These are phyloP conservation scores for Drosophila biarmipes DNA, from an alignment of 1,140 invertebrate genomes.

Conservation along the genomic window DNA sequence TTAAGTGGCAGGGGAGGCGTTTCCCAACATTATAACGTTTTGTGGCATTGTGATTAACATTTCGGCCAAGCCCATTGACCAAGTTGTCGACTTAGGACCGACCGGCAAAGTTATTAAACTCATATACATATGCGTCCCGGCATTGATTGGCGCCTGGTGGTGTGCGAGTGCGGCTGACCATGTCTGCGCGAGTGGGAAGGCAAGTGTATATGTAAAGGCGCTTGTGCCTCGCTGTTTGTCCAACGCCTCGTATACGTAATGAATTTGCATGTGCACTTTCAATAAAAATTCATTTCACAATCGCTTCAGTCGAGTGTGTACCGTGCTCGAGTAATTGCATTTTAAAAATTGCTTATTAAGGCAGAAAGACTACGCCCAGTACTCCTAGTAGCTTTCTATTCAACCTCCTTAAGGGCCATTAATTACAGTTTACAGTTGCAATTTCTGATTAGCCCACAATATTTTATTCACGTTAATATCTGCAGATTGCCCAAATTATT, in stretches of 20 bases:
- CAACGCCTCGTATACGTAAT: constrained; percentile 75
- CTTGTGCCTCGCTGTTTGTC: constrained; percentile 51
- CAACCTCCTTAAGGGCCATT: constrained; percentile 65
- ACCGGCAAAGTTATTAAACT: constrained; percentile 76
- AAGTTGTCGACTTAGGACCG: constrained; percentile 48
- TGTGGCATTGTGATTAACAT: constrained; percentile 82
- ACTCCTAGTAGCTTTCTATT: constrained; percentile 19
- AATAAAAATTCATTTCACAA: constrained; percentile 75
- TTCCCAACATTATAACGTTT: constrained; percentile 75
- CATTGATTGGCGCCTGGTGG: constrained; percentile 71
- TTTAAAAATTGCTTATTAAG: constrained; percentile 83
- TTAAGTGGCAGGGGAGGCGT: constrained; percentile 48
- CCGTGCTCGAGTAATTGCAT: constrained; percentile 76
- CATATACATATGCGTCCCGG: constrained; percentile 39
- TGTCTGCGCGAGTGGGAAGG: not conserved
- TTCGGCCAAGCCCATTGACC: constrained; percentile 72
- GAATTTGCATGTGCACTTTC: constrained; percentile 68
- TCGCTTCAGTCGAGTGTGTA: constrained; percentile 42
- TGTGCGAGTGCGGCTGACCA: constrained; percentile 21
- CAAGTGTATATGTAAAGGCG: constrained; percentile 7
- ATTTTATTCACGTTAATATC: constrained; percentile 8
- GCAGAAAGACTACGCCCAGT: constrained; percentile 42
- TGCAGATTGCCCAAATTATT: constrained; percentile 34
- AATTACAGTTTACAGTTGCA: constrained; percentile 73
- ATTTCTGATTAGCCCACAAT: constrained; percentile 60